Evolutionary conservation across 2,113 vertebrate genomes (phyloP), one percentile per base, ranked within the genome.

Genomic region (Myxocyprinus asiaticus): DNA sequence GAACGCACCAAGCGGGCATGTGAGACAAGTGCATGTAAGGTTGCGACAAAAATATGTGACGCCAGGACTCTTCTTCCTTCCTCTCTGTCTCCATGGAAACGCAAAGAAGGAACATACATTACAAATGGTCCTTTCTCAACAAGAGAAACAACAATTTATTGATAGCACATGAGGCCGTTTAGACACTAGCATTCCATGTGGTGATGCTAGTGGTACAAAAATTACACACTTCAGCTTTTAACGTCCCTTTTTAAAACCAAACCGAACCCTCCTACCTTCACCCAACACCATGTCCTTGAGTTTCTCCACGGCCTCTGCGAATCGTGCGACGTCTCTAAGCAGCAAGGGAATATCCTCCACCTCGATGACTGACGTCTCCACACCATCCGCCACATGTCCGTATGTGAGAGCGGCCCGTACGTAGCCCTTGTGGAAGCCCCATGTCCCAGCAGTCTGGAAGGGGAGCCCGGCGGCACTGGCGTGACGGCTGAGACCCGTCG

Each of bases 231-330:
- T n/a, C n/a, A n/a, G n/a, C n/a, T n/a, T n/a, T n/a, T n/a, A n/a
- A n/a, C 22, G 22, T 33, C 22, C 22, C 9, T 14, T 9, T 50
- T 7, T 47, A 10, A 8, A 62, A 11, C 47, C 3, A 14, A 45
- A 22, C 1, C 22, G 4, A 7, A 45, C 2, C 0, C 0, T 7
- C 77, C 67, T 88, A 98, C 96, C 95, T 0, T 98, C 96, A 0
- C 77, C 86, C 67, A 97, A 80, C 51, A 98, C 94, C 59, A 94
- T 88, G 0, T 98, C 96, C 86, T 95, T 96, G 79, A 99, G 95
- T 22, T 96, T 98, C 89, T 98, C 96, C 85, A 99, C 92, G 0
- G 94, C 94, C 1, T 99, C 95, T 0, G 97, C 97, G 0, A 99
- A 98, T 48, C 94, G 94, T 0, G 94, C 93, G 50, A 99, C 97